Evolutionary conservation across 2,113 vertebrate genomes (phyloP).

Genomic region (Tychaedon coryphoeus): DNA sequence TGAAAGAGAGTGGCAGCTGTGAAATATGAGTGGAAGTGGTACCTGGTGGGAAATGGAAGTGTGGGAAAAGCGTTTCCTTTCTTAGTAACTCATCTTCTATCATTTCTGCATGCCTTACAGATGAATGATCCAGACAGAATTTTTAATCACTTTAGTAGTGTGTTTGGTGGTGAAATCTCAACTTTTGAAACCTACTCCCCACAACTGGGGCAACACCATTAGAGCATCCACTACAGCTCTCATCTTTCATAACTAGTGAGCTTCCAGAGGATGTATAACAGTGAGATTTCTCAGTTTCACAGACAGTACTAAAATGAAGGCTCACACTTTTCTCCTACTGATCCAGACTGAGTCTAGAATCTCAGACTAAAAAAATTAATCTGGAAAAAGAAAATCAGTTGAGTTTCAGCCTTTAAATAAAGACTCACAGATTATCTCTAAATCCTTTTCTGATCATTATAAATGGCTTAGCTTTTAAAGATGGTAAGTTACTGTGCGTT

Average conservation of each 20-base stretch:
- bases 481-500: not conserved
- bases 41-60: not conserved
- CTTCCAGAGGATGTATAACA: not conserved
- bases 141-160: not conserved
- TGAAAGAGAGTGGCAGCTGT: not conserved
- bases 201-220: not conserved
- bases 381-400: not conserved
- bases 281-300: not conserved
- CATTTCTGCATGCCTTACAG: conserved; percentile 15
- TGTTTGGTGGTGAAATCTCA: not conserved
- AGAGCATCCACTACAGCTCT: not conserved
- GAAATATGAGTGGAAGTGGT: not conserved
- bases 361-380: not conserved
- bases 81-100: not conserved
- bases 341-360: not conserved
- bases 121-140: not conserved
- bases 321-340: not conserved
- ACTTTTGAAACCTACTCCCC: not conserved
- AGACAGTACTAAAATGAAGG: not conserved
- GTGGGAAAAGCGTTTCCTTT: not conserved
- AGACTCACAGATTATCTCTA: not conserved
- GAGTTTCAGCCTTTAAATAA: not conserved
- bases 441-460: not conserved
- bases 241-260: not conserved
- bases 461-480: not conserved